Percentiles rank a stretch among this genome's conserved stretches.
Evolutionary conservation across 1,140 invertebrate species (phyloP).

Genomic region (Solenopsis invicta): DNA sequence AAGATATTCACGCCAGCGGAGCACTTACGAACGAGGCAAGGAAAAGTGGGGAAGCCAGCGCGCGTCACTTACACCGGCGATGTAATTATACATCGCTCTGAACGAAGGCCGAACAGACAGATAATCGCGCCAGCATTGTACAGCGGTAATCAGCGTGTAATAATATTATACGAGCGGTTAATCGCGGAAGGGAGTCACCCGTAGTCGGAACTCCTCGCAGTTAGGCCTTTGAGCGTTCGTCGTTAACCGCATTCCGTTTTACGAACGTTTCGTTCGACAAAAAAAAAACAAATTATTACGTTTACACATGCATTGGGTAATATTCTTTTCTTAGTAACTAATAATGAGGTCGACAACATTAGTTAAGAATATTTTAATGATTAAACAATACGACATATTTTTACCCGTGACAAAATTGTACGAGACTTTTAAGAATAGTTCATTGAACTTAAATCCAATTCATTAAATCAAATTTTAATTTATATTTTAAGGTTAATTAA

Average conservation of each 20-base stretch:
- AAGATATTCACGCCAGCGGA: background rate
- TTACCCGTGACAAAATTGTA: background rate
- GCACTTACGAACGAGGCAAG: background rate
- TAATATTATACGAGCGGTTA: conserved; percentile 47
- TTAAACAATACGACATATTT: background rate
- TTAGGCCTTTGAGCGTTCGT: background rate
- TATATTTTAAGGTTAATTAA: background rate
- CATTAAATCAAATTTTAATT: background rate
- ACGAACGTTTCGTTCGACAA: background rate
- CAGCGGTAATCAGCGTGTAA: conserved; percentile 58
- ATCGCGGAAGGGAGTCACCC: conserved; percentile 29
- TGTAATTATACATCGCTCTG: conserved; percentile 43
- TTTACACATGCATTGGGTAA: background rate
- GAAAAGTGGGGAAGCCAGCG: background rate
- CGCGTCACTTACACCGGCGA: conserved; percentile 22
- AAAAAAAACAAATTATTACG: background rate
- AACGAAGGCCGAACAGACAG: conserved; percentile 41
- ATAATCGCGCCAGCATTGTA: conserved; percentile 50
- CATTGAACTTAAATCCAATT: background rate
- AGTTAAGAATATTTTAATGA: background rate
- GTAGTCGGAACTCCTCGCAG: background rate
- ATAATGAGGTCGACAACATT: background rate
- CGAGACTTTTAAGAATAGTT: background rate
- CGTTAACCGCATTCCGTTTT: conserved; percentile 15
- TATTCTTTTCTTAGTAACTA: background rate